Evolutionary conservation across 1,140 invertebrate genomes (phyloP).

Genomic region (Papilio polytes): DNA sequence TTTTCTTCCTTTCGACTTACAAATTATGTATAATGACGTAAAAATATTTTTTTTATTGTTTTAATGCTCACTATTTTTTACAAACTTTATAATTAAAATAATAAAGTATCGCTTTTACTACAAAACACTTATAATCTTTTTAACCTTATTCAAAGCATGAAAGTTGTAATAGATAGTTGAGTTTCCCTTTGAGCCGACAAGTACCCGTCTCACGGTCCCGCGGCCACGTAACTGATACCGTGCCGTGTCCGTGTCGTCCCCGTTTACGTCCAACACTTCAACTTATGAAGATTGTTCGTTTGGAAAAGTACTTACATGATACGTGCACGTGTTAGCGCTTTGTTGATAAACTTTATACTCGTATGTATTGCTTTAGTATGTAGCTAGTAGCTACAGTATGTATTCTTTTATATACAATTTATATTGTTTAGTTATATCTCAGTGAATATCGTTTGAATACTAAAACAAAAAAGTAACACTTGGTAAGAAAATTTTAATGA

Average conservation of each 20-base stretch:
- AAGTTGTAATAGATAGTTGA: neutral
- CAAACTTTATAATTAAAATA: too few species aligned
- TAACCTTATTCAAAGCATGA: neutral
- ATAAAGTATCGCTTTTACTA: neutral
- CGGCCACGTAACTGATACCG: constrained; percentile 21
- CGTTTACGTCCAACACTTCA: constrained; percentile 28
- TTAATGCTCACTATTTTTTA: too few species aligned
- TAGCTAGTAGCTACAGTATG: too few species aligned
- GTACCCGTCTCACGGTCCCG: constrained; percentile 15
- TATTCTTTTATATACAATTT: neutral
- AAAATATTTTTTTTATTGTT: too few species aligned
- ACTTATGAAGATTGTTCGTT: constrained; percentile 37
- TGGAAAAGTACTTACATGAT: constrained; percentile 29
- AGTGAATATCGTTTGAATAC: neutral
- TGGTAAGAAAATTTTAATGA: too few species aligned
- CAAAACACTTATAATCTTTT: neutral
- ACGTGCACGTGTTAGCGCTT: constrained; percentile 13
- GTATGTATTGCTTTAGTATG: too few species aligned
- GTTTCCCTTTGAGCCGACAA: constrained; percentile 17
- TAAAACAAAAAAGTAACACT: too few species aligned
- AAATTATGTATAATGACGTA: too few species aligned
- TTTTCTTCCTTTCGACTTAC: too few species aligned
- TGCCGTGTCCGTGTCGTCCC: neutral
- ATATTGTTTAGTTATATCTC: neutral
- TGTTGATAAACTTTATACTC: constrained; percentile 23